Percentiles rank a stretch among this genome's conserved stretches.
phyloP scores from a whole-genome alignment of 2,888 invertebrate species.

The Furcula furcula region DNA sequence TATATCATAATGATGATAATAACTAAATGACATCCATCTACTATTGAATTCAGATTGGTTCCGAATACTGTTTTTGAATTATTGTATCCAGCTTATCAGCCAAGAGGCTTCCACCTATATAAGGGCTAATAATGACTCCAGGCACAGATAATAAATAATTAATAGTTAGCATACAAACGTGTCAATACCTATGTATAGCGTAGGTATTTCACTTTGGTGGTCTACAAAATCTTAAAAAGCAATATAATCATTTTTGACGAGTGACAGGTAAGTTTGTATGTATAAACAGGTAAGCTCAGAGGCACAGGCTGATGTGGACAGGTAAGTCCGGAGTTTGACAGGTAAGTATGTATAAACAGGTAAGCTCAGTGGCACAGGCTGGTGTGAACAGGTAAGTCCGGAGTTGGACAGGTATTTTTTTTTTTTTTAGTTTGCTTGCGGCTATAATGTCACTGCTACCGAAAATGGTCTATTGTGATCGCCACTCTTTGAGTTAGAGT shows the following conservation, averaged over 20 bases:
- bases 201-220: conserved; percentile 7
- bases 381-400: too few relatives aligned
- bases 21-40: conserved; percentile 7
- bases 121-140: conserved; percentile 8
- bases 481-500: too few relatives aligned
- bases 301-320: background rate
- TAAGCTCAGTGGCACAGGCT: too few relatives aligned
- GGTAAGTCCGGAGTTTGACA: background rate
- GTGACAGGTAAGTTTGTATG: conserved; percentile 4
- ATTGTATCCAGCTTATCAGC: conserved; percentile 10
- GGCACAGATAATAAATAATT: conserved; percentile 4
- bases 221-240: conserved; percentile 8
- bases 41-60: conserved; percentile 5
- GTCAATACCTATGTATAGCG: conserved; percentile 9
- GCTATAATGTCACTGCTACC: too few relatives aligned
- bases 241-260: conserved; percentile 4
- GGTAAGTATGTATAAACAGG: conserved; percentile 2
- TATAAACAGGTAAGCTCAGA: conserved; percentile 1
- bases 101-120: conserved; percentile 9
- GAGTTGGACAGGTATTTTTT: conserved; percentile 6
- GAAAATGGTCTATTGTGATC: too few relatives aligned
- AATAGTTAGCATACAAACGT: conserved; percentile 9
- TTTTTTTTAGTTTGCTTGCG: too few relatives aligned
- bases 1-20: conserved; percentile 8
- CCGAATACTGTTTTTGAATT: too few relatives aligned